Percentiles rank a stretch among this genome's conserved stretches.
phyloP scores from a whole-genome alignment of 2,797 vertebrate species.

The Helarctos malayanus region DNA sequence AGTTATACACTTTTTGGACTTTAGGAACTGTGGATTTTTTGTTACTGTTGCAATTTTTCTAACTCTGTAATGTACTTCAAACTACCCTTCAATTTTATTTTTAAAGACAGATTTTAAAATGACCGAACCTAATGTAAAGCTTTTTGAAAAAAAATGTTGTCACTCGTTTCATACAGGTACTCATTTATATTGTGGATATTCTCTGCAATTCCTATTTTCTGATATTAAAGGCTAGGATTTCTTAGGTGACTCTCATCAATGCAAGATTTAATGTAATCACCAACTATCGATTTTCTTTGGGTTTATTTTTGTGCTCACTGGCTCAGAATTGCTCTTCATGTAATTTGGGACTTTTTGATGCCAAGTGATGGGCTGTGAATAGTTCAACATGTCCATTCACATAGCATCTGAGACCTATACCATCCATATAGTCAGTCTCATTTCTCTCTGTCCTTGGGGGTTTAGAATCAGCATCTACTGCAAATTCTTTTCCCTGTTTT shows the following conservation, averaged over 20 bases:
- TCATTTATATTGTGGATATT: conserved; percentile 4
- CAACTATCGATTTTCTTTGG: conserved; percentile 54
- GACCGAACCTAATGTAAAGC: background rate
- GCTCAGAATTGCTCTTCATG: conserved; percentile 48
- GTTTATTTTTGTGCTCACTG: conserved; percentile 59
- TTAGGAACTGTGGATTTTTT: background rate
- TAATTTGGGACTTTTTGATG: conserved; percentile 55
- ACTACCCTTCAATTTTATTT: conserved; percentile 48
- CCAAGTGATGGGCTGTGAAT: conserved; percentile 26
- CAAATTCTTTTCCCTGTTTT: conserved; percentile 55
- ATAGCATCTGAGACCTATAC: background rate
- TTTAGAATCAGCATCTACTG: conserved; percentile 16
- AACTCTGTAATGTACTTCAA: conserved; percentile 30
- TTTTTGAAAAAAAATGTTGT: background rate
- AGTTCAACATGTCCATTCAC: conserved; percentile 34
- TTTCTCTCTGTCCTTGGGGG: background rate
- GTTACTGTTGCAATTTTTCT: conserved; percentile 37
- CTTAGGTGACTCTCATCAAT: background rate
- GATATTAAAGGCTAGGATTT: conserved; percentile 49
- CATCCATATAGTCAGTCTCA: background rate
- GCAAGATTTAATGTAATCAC: conserved; percentile 54
- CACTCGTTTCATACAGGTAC: background rate
- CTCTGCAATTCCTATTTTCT: conserved; percentile 43
- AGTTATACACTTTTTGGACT: background rate
- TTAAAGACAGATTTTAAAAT: conserved; percentile 54